These are phyloP conservation scores for Zaprionus nigranus DNA, from an alignment of 1,140 invertebrate genomes.

Conservation along the genomic window DNA sequence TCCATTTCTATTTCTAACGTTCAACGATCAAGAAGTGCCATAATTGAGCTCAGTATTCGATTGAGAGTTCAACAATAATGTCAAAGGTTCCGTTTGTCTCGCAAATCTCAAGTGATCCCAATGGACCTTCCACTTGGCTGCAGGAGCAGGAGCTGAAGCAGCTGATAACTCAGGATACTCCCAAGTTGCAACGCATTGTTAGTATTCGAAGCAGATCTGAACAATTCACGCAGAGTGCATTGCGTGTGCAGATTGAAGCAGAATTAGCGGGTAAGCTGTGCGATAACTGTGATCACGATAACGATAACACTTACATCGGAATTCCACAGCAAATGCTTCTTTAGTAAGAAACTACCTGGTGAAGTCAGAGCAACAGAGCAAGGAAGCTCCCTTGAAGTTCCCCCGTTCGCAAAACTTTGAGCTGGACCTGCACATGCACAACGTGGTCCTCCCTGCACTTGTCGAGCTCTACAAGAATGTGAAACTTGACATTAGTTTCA, in stretches of 20 bases:
- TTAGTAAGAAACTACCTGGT: constrained; percentile 47
- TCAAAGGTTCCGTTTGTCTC: constrained; percentile 24
- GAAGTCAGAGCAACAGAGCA: constrained; percentile 39
- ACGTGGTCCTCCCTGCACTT: constrained; percentile 50
- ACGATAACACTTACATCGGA: neutral
- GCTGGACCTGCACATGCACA: constrained; percentile 44
- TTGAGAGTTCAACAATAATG: constrained; percentile 36
- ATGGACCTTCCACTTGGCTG: constrained; percentile 44
- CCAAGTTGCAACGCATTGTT: constrained; percentile 28
- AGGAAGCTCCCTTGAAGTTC: constrained; percentile 4
- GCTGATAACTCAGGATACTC: constrained; percentile 33
- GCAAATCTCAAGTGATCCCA: constrained; percentile 44
- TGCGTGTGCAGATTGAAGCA: constrained; percentile 45
- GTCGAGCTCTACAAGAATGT: constrained; percentile 42
- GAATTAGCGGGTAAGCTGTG: constrained; percentile 39
- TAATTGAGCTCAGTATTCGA: constrained; percentile 30
- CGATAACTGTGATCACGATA: too few relatives aligned
- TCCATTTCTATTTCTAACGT: neutral
- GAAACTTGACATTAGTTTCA: constrained; percentile 23
- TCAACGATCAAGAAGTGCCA: neutral
- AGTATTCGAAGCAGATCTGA: constrained; percentile 35
- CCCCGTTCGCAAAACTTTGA: constrained; percentile 33
- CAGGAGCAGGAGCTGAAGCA: constrained; percentile 42
- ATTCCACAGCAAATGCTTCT: constrained; percentile 21
- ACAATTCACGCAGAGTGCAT: constrained; percentile 21